These are phyloP conservation scores for Iguana delicatissima DNA, from an alignment of 2,797 vertebrate species.

Conservation along the genomic window DNA sequence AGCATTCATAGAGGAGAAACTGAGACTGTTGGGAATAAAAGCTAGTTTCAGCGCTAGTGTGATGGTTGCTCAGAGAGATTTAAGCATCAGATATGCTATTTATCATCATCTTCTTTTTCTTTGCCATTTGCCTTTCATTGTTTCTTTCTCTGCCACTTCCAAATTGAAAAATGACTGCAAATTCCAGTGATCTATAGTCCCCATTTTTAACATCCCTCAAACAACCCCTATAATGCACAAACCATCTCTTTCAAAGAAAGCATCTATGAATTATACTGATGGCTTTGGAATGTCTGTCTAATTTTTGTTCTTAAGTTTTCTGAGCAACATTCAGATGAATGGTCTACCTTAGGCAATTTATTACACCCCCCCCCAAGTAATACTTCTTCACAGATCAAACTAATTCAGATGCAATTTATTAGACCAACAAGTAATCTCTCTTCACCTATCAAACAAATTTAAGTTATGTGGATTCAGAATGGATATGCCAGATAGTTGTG, in stretches of 20 bases:
- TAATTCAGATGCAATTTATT: conserved; percentile 16
- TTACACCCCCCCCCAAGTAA: background rate
- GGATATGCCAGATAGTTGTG: background rate
- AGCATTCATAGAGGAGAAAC: background rate
- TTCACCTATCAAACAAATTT: conserved; percentile 4
- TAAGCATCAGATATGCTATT: background rate
- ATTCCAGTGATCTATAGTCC: conserved; percentile 29
- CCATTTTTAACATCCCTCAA: background rate
- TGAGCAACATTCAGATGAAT: conserved; percentile 12
- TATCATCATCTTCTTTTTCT: background rate
- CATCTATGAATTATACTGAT: conserved; percentile 13
- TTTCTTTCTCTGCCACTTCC: conserved; percentile 14
- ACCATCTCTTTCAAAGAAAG: background rate
- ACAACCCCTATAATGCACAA: background rate
- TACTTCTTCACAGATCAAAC: conserved; percentile 17
- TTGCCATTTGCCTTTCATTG: conserved; percentile 25
- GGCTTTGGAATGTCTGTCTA: conserved; percentile 19
- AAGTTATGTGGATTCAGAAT: background rate
- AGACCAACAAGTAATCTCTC: conserved; percentile 6
- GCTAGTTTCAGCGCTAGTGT: background rate
- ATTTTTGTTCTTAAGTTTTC: conserved; percentile 15
- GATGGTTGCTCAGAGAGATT: background rate
- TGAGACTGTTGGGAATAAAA: background rate
- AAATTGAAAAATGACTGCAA: conserved; percentile 26
- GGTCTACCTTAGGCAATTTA: background rate